Evolutionary conservation across 2,113 vertebrate genomes (phyloP), one percentile per base, ranked within the genome.

Genomic region (Corapipo altera): DNA sequence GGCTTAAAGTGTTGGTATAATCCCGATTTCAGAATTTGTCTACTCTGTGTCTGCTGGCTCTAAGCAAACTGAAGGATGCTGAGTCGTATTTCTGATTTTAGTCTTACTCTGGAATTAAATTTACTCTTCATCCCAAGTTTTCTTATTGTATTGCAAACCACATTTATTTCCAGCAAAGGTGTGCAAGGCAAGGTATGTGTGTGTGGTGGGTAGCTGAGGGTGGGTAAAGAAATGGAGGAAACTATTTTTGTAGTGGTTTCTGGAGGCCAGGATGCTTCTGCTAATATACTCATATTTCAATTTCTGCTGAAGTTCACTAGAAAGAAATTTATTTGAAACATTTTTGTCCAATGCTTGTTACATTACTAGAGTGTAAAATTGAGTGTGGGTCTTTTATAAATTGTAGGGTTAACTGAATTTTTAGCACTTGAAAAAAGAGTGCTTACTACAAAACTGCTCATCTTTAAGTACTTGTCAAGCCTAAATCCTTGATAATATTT

Each of bases 101-200:
- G 46, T 91, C 28, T 94, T 52, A 87, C 14, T 44, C 89, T 76
- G 83, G 37, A 95, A 97, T 91, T 96, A 41, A 87, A 93, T 97
- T 97, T 87, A 17, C 81, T 74, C 57, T 86, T 92, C 79, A 76
- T 79, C 76, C 59, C 23, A 30, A 86, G 20, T 74, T 96, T 87
- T 89, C 84, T 91, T 91, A 71, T 41, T 94, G 11, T 16, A 44
- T 46, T 73, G n/a, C 75, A 88, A 74, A 44, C 67, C n/a, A 65
- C 37, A 32, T 86, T 89, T 94, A 88, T 91, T 94, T 88, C 58
- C 49, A 85, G 48, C 19, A 95, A 92, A 74, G 55, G 55, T 85
- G 44, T 87, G 28, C 64, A 85, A 83, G 35, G 55, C 65, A 75
- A 89, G 72, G 59, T 57, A 15, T 46, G 21, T 19, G 1, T 85